Evolutionary conservation across 2,888 invertebrate species (phyloP).

Genomic region (Stenchaetothrips biformis): DNA sequence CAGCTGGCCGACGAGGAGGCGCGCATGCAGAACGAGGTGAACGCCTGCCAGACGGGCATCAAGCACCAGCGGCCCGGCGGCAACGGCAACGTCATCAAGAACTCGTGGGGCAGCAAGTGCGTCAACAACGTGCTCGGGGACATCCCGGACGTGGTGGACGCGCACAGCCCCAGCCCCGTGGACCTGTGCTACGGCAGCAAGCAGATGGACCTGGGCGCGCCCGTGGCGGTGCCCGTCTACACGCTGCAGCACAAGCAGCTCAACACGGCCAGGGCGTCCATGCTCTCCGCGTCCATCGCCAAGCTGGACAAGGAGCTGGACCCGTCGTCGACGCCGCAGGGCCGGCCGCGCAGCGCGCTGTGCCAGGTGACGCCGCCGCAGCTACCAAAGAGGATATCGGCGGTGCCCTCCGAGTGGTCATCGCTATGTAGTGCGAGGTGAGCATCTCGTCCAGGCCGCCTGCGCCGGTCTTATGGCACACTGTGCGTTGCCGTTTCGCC

Average conservation of each 20-base stretch:
- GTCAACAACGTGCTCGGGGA: slow-evolving; percentile 60
- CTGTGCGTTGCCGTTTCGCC: too few species aligned
- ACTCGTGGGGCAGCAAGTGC: slow-evolving; percentile 75
- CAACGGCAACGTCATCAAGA: slow-evolving; percentile 67
- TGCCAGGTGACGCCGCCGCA: slow-evolving; percentile 48
- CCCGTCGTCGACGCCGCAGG: slow-evolving; percentile 42
- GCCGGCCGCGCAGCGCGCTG: slow-evolving; percentile 42
- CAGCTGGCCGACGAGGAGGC: slow-evolving; percentile 83
- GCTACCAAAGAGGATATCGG: slow-evolving; percentile 46
- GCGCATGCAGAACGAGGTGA: slow-evolving; percentile 86
- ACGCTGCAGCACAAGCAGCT: slow-evolving; percentile 77
- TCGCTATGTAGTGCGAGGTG: slow-evolving; percentile 43
- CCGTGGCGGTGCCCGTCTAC: slow-evolving; percentile 49
- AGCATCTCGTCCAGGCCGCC: slow-evolving; percentile 32
- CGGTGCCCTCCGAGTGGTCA: slow-evolving; percentile 44
- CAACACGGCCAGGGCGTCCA: slow-evolving; percentile 69
- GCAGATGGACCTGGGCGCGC: slow-evolving; percentile 42
- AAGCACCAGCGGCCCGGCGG: slow-evolving; percentile 37
- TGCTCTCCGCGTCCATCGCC: slow-evolving; percentile 44
- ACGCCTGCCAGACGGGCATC: slow-evolving; percentile 58
- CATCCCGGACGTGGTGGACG: slow-evolving; percentile 48
- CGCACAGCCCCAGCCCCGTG: slow-evolving; percentile 46
- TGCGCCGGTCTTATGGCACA: too few species aligned
- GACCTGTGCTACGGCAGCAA: slow-evolving; percentile 50
- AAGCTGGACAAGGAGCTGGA: slow-evolving; percentile 53